These are phyloP conservation scores for Xenopus laevis DNA, from an alignment of 2,113 vertebrate species.

Conservation along the genomic window DNA sequence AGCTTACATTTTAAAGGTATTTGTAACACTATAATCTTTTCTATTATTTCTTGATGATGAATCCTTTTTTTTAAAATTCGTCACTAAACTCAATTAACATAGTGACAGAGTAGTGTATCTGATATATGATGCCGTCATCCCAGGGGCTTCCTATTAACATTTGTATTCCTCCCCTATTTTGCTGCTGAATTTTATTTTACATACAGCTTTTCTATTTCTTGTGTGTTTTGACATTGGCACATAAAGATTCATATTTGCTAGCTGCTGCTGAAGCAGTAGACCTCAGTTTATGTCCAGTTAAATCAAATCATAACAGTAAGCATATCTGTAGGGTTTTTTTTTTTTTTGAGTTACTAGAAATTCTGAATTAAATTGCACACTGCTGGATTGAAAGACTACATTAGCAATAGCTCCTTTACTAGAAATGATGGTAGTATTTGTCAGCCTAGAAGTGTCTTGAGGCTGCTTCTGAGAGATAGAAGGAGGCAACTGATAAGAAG, in stretches of 20 bases:
- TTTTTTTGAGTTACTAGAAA: constrained; percentile 45
- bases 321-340: constrained; percentile 43
- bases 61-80: too few relatives aligned
- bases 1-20: too few relatives aligned
- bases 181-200: neutral
- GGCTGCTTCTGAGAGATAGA: constrained; percentile 99
- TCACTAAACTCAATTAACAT: too few relatives aligned
- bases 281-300: constrained; percentile 45
- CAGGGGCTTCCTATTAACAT: neutral
- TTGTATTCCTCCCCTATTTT: neutral
- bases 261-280: constrained; percentile 34
- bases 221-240: constrained; percentile 16
- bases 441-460: constrained; percentile 99
- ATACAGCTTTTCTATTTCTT: constrained; percentile 18
- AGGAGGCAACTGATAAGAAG: constrained; percentile 99
- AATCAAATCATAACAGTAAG: constrained; percentile 47
- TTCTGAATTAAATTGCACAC: constrained; percentile 45
- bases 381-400: constrained; percentile 50
- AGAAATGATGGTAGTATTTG: constrained; percentile 99
- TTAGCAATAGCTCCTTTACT: constrained; percentile 79
- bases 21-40: too few relatives aligned
- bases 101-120: too few relatives aligned
- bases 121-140: neutral
- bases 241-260: constrained; percentile 41
- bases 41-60: too few relatives aligned